These are phyloP conservation scores for Asarcornis scutulata DNA, from an alignment of 2,113 vertebrate genomes.

Conservation along the genomic window DNA sequence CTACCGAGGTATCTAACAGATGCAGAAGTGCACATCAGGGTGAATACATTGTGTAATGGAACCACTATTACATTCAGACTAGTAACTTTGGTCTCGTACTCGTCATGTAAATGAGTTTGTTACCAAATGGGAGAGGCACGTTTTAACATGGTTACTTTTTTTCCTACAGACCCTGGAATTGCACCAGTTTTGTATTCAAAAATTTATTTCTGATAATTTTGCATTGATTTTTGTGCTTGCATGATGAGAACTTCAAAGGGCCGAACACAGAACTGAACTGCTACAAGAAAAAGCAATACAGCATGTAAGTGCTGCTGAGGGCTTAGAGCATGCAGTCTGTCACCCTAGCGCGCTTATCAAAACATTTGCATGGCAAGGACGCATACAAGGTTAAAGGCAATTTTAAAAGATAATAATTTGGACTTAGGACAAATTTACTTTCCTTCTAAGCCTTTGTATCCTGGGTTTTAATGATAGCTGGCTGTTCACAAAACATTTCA, in stretches of 20 bases:
- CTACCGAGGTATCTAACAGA: neutral
- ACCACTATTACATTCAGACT: neutral
- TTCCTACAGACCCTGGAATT: neutral
- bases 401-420: neutral
- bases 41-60: neutral
- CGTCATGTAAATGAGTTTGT: neutral
- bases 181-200: neutral
- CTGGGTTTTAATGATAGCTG: neutral
- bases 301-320: neutral
- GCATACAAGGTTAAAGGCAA: neutral
- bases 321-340: fast-evolving
- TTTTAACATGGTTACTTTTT: neutral
- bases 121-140: fast-evolving
- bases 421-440: neutral
- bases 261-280: neutral
- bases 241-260: neutral
- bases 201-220: neutral
- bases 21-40: neutral
- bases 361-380: neutral
- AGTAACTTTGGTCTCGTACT: neutral
- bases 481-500: neutral
- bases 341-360: fast-evolving
- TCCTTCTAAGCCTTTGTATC: neutral
- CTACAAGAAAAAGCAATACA: fast-evolving
- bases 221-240: neutral